These are phyloP conservation scores for Gadopsis bispinosus DNA, from an alignment of 2,797 vertebrate genomes.

Conservation along the genomic window DNA sequence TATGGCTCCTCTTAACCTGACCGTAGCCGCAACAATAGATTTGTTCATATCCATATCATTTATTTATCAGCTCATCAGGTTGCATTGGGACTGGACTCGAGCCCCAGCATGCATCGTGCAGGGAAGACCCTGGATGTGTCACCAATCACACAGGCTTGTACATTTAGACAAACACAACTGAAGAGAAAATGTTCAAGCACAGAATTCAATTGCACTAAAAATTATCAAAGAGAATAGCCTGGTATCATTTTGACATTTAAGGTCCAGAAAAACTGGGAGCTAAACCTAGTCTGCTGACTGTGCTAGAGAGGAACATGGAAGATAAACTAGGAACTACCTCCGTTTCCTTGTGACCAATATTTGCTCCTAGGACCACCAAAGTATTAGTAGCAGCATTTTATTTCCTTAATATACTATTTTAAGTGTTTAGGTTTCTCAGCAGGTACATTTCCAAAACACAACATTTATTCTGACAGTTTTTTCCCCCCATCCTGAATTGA, in stretches of 20 bases:
- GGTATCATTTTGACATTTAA: neutral
- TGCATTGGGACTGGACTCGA: neutral
- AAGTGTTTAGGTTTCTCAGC: neutral
- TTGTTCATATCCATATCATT: neutral
- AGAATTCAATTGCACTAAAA: neutral
- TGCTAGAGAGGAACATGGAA: no score
- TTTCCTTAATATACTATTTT: neutral
- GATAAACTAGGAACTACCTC: neutral
- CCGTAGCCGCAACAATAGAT: neutral
- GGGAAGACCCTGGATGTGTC: neutral
- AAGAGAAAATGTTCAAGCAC: neutral
- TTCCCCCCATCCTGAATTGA: neutral
- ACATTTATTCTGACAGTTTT: neutral
- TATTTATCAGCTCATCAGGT: neutral
- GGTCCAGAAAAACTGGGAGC: neutral
- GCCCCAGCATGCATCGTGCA: neutral
- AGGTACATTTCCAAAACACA: neutral
- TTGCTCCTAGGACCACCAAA: neutral
- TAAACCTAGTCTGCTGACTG: neutral
- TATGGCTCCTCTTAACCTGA: neutral
- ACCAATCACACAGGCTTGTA: neutral
- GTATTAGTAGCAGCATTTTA: neutral
- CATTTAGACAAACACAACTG: neutral
- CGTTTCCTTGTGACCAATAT: neutral
- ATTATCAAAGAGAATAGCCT: neutral